phyloP scores from a whole-genome alignment of 2,888 invertebrate species.

The Mythimna vitellina region DNA sequence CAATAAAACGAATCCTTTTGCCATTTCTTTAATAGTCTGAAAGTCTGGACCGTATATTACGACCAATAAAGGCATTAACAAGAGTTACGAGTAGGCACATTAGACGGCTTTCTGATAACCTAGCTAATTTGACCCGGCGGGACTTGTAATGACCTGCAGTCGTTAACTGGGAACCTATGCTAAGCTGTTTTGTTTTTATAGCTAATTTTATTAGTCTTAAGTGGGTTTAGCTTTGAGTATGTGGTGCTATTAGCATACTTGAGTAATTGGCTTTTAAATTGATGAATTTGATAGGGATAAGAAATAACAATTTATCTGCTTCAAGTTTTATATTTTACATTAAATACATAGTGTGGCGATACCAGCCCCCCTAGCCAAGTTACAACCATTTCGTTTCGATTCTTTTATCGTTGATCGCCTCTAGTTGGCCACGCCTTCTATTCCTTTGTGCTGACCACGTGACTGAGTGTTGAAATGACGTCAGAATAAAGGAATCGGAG shows the following conservation, averaged over 20 bases:
- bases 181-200: slow-evolving; percentile 26
- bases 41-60: slow-evolving; percentile 59
- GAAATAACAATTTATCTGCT: too few relatives aligned
- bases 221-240: not conserved
- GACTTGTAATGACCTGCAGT: slow-evolving; percentile 51
- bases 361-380: too few relatives aligned
- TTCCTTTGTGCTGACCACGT: too few relatives aligned
- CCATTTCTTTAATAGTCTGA: slow-evolving; percentile 59
- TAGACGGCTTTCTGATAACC: slow-evolving; percentile 55
- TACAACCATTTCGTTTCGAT: too few relatives aligned
- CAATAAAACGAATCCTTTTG: slow-evolving; percentile 58
- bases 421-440: too few relatives aligned
- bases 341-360: too few relatives aligned
- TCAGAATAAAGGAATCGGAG: too few relatives aligned
- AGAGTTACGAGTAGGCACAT: slow-evolving; percentile 51
- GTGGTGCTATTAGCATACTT: not conserved
- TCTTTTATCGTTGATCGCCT: too few relatives aligned
- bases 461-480: too few relatives aligned
- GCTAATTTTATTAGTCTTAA: slow-evolving; percentile 1
- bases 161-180: slow-evolving; percentile 36
- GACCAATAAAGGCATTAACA: slow-evolving; percentile 58
- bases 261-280: too few relatives aligned
- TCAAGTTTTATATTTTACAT: too few relatives aligned
- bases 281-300: too few relatives aligned
- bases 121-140: slow-evolving; percentile 59